Base-by-base conservation (phyloP, 2,113 vertebrate genomes). In the Alligator sinensis region DNA sequence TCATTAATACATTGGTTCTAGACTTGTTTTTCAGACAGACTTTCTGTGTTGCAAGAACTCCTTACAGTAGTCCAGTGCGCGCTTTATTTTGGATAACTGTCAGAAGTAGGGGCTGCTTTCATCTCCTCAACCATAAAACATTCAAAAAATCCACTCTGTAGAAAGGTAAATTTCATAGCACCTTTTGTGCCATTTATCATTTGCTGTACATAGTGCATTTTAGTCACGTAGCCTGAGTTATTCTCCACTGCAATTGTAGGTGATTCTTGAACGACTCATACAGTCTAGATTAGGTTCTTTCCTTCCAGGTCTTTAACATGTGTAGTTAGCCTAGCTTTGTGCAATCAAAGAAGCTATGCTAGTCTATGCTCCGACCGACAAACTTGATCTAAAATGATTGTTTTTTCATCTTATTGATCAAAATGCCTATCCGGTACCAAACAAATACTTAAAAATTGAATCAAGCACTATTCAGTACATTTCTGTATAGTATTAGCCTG, bases 171-270 rank as follows among this genome's bases (percentile, higher is more conserved):
- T 47, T 47, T 47, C 47, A 47, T 9, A 47, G 47, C 47, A 47
- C 47, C 47, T 47, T 47, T 55, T 88, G 59, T 34, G n/a, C 12
- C 68, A 77, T 78, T 25, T 22, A 82, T 2, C 4, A 68, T 72
- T 91, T 94, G 68, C 57, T 91, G 54, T 82, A 90, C 86, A 82
- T 57, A 94, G 91, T 90, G 18, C 28, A 85, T 82, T 93, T 92
- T 60, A 88, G 25, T 60, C 58, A 62, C 59, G 77, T 2, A 57
- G 38, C 66, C 64, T 87, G 74, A 4, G 77, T 88, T 3, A 68
- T 87, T 76, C 92, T 34, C 72, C 25, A 8, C n/a, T 87, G 34
- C n/a, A 91, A 55, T 19, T 83, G 63, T 22, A 86, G 16, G 72
- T 27, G 8, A 54, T 17, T 58, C 1, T 2, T 22, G 11, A 61